Base-by-base conservation (phyloP, 2,888 invertebrate genomes). In the Troides helena region DNA sequence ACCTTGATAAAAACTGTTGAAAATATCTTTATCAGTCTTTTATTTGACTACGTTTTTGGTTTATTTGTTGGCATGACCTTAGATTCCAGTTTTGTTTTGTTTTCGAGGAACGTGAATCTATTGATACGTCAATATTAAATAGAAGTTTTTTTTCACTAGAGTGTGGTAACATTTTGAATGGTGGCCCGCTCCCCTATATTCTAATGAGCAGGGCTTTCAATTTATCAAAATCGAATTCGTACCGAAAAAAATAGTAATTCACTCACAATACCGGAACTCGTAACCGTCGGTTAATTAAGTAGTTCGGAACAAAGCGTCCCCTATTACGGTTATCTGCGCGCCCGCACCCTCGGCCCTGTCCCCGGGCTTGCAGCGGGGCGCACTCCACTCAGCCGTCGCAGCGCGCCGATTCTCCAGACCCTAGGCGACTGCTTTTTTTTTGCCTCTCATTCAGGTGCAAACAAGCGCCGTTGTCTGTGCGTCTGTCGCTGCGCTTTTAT, bases 201-300 rank as follows among this genome's bases (percentile, higher is more conserved):
- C 39, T 39, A 39, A 39, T 0, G 10, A 39, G 39, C 10, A 1
- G 7, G 7, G 39, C 39, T 39, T 39, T 39, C 10, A 39, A 39
- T 39, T 39, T 39, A 39, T 39, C 39, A 39, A 39, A 39, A 53
- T 53, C 17, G 18, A 18, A n/a, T 18, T 1, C 53, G 53, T 53
- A 53, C 17, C 53, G 12, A 53, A 17, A 53, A 21, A 18, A 17
- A 53, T 53, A 6, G 53, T 12, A 12, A 39, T 39, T 39, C 39
- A 39, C 39, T 10, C 53, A n/a, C 53, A 53, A 53, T 53, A 53
- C 53, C 53, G 6, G 53, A 18, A 53, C 53, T n/a, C 25, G 21
- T 65, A 61, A 69, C 65, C 57, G 64, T 17, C 65, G 56, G 57
- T 61, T 69, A 69, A 69, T 65, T 69, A 57, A 69, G 65, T 65